A percentile compares a stretch with the other conserved stretches of the same genome.
Conservation (phyloP, 2,113 vertebrate species). For the Mastomys natalensis region DNA sequence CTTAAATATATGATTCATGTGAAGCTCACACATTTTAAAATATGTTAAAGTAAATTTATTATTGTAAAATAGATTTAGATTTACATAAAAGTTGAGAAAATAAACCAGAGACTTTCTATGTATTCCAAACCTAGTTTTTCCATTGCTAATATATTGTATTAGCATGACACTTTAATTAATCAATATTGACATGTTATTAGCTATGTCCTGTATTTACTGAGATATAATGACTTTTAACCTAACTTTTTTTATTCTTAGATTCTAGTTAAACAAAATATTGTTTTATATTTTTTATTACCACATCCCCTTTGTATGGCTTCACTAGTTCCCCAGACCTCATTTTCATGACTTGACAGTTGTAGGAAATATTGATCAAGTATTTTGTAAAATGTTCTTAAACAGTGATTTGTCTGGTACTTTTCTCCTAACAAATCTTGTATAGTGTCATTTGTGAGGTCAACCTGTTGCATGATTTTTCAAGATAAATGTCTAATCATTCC, state of each 20-base stretch:
- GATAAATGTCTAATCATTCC: background rate
- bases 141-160: background rate
- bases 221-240: background rate
- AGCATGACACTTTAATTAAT: background rate
- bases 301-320: background rate
- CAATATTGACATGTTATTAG: background rate
- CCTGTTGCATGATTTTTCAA: background rate
- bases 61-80: slow-evolving; percentile 40
- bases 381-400: background rate
- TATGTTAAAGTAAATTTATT: background rate
- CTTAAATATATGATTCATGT: slow-evolving; percentile 43
- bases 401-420: background rate
- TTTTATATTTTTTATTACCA: background rate
- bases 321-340: background rate
- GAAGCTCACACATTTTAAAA: background rate
- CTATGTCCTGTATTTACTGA: background rate
- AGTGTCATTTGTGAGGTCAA: background rate
- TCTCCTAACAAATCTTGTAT: background rate
- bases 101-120: background rate
- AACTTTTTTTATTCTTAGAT: background rate
- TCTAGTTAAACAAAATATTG: background rate
- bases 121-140: background rate
- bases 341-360: background rate
- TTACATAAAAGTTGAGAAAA: slow-evolving; percentile 14
- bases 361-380: background rate